Conservation (phyloP, 1,140 invertebrate genomes). For the Cyclargus thomasi region DNA sequence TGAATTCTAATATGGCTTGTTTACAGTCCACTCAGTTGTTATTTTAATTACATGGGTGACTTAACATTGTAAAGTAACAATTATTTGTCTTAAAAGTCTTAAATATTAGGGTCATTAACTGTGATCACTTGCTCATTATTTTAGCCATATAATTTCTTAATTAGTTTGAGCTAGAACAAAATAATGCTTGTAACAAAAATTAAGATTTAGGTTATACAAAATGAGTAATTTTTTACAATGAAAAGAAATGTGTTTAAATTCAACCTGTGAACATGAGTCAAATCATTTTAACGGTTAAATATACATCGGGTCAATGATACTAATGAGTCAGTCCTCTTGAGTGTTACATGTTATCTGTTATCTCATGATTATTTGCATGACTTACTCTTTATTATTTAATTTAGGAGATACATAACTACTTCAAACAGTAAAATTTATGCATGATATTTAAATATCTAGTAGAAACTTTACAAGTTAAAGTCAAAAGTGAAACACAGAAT, state of each 20-base stretch:
- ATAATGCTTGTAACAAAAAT: no score
- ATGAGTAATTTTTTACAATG: background rate
- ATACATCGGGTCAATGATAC: background rate
- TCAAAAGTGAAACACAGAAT: no score
- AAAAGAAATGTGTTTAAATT: background rate
- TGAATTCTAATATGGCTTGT: constrained; percentile 29
- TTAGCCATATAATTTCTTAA: no score
- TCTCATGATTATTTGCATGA: background rate
- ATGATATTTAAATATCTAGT: no score
- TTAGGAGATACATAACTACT: background rate
- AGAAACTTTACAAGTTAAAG: no score
- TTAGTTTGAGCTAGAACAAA: no score
- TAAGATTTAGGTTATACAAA: no score
- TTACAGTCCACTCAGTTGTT: constrained; percentile 20
- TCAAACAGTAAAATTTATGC: no score
- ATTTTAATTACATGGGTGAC: background rate
- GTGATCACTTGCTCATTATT: no score
- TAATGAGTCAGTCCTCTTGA: background rate
- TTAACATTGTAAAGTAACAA: no score
- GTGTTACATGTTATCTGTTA: background rate
- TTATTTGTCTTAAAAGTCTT: no score
- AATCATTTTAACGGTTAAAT: background rate
- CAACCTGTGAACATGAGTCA: background rate
- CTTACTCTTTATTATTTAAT: background rate
- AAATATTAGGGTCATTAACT: no score